A percentile compares a stretch with the other conserved stretches of the same genome.
phyloP scores from a whole-genome alignment of 2,888 invertebrate genomes.

The Acanthosepion esculentum region DNA sequence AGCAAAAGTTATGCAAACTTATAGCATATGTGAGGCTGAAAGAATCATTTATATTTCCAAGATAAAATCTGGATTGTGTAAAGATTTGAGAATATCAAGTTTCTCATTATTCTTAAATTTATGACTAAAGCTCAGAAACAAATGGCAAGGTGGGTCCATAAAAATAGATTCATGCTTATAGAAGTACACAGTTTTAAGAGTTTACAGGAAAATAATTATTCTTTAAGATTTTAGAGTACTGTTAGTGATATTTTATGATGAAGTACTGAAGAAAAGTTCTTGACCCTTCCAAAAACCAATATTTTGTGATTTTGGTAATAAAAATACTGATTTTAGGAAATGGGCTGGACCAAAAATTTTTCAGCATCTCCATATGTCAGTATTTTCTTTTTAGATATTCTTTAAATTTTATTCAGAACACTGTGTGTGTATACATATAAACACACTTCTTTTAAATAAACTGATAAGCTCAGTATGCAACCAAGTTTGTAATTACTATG shows the following conservation, averaged over 20 bases:
- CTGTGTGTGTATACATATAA: no score
- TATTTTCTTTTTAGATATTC: no score
- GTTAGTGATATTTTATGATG: not conserved
- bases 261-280: no score
- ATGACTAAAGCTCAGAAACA: not conserved
- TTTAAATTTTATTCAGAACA: no score
- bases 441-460: not conserved
- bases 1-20: not conserved
- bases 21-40: not conserved
- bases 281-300: no score
- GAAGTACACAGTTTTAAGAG: not conserved
- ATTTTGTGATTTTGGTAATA: no score
- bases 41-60: not conserved
- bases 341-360: no score
- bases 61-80: not conserved
- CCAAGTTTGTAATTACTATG: not conserved
- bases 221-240: not conserved
- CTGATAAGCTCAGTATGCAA: not conserved
- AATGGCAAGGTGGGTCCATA: not conserved
- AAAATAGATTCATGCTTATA: not conserved
- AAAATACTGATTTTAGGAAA: no score
- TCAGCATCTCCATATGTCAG: not conserved
- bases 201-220: not conserved
- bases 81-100: not conserved
- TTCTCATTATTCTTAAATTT: not conserved